Evolutionary conservation across 2,113 vertebrate species (phyloP), one percentile per base, ranked within the genome.

Genomic region (Halichoeres trimaculatus): DNA sequence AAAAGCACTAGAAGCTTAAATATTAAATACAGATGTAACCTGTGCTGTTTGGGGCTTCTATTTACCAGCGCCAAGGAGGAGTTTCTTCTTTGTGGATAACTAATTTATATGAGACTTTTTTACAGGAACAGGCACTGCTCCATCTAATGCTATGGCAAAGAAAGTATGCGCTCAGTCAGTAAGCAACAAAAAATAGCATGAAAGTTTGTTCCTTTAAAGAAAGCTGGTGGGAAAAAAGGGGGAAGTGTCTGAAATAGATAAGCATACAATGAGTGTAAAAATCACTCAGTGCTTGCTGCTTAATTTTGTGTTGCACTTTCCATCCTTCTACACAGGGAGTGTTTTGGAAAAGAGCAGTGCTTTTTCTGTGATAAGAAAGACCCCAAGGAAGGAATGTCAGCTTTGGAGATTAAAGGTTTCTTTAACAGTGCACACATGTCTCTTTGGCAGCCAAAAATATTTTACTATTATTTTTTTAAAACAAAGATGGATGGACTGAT

Each of bases 211-310:
- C 38, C n/a, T n/a, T n/a, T n/a, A n/a, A n/a, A n/a, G n/a, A n/a
- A 20, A 55, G 48, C 45, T 51, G 38, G n/a, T 24, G n/a, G 53
- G 22, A 47, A 54, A 24, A 54, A 24, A 53, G 34, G 63, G 56
- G 67, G 8, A 61, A 60, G 35, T 56, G 51, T 55, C 22, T 59
- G 47, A 53, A 20, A 59, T 22, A 65, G 67, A 71, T 59, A 60
- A 72, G 48, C 40, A 72, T 38, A 61, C 48, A 47, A 75, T 23
- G 35, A 14, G 41, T 43, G n/a, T 16, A 74, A 45, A n/a, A 45
- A 45, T 45, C 43, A 38, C 58, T 40, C 41, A 26, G 22, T 40
- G 34, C 57, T 48, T 34, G 23, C 10, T 6, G 53, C 61, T 38
- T 40, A 9, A n/a, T 24, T 59, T 45, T 75, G 26, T 36, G 8